A percentile compares a stretch with the other conserved stretches of the same genome.
Conservation (phyloP, 2,113 vertebrate genomes). For the Myiagra hebetior region DNA sequence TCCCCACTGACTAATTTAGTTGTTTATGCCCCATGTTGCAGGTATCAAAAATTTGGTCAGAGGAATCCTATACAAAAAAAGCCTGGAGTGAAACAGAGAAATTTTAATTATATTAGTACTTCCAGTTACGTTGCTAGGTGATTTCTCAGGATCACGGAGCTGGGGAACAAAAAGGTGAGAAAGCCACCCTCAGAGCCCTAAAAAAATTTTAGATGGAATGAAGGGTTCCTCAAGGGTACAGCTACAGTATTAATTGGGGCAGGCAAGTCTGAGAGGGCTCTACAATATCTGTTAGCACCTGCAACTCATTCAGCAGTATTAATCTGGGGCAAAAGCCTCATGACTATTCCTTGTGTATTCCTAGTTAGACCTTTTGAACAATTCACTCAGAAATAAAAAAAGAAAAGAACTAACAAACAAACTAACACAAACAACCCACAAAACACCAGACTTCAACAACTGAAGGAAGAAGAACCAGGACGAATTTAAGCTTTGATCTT, state of each 20-base stretch:
- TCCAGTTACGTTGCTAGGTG: background rate
- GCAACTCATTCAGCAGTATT: background rate
- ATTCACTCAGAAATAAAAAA: background rate
- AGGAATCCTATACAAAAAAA: background rate
- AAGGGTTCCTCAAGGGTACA: background rate
- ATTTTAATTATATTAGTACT: background rate
- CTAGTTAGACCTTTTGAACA: background rate
- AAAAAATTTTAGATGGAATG: background rate
- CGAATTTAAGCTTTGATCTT: constrained; percentile 33
- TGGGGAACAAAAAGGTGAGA: background rate
- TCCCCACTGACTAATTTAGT: background rate
- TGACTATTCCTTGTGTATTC: background rate
- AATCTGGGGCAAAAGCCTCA: background rate
- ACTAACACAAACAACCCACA: background rate
- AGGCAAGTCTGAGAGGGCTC: background rate
- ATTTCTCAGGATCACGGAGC: background rate
- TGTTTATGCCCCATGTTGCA: background rate
- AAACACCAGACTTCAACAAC: constrained; percentile 3
- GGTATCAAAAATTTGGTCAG: background rate
- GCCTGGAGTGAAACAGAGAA: background rate
- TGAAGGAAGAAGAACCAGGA: background rate
- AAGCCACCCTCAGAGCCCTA: background rate
- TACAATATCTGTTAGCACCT: background rate
- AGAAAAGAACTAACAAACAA: background rate
- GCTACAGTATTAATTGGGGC: background rate